Conservation (phyloP, 1,140 invertebrate genomes). For the Chlorops oryzae region DNA sequence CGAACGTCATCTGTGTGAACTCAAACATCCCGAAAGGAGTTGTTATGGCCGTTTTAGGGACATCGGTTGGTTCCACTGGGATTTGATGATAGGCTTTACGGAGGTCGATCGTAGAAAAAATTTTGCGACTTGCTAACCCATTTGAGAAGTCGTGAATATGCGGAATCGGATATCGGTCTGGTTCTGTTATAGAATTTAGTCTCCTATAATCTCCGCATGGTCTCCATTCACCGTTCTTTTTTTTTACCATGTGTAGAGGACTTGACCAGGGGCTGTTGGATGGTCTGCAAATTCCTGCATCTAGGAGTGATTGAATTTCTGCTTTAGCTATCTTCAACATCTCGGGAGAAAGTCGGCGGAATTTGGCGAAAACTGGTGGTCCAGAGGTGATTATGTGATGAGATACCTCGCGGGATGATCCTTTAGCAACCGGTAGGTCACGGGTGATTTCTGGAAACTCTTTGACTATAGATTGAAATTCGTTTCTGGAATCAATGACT, state of each 20-base stretch:
- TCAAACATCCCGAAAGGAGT: conserved; percentile 47
- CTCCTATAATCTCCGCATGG: conserved; percentile 48
- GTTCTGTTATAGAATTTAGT: conserved; percentile 44
- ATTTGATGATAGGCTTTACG: conserved; percentile 50
- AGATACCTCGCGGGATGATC: neutral
- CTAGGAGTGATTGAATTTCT: conserved; percentile 19
- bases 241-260: conserved; percentile 46
- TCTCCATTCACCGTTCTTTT: conserved; percentile 34
- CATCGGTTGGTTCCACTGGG: conserved; percentile 31
- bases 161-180: conserved; percentile 3
- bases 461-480: too few species aligned
- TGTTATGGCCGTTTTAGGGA: conserved; percentile 40
- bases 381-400: conserved; percentile 27
- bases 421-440: too few species aligned
- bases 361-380: conserved; percentile 25
- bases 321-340: conserved; percentile 23
- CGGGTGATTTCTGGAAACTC: too few species aligned
- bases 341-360: conserved; percentile 38
- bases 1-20: conserved; percentile 43
- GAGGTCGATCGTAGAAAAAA: conserved; percentile 4
- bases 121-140: neutral
- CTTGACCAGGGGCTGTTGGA: conserved; percentile 47
- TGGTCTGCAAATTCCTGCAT: conserved; percentile 33
- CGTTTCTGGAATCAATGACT: too few species aligned
- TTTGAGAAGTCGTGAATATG: conserved; percentile 5